Conservation (phyloP, 1,140 invertebrate species). For the Monochamus saltuarius region DNA sequence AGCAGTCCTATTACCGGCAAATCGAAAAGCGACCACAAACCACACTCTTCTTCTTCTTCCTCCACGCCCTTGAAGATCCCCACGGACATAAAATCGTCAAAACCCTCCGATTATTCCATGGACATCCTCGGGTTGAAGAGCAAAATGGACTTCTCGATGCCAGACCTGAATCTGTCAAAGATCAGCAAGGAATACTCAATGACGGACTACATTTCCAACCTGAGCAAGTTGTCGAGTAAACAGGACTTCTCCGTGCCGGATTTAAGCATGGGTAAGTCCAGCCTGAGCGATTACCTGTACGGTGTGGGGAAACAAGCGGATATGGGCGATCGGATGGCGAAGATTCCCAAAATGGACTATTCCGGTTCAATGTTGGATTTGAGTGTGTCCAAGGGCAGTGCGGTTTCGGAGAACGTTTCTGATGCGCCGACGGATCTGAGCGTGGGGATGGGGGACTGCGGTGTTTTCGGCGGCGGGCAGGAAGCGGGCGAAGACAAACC, state of each 20-base stretch:
- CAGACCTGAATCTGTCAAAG: slow-evolving; percentile 54
- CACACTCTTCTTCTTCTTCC: slow-evolving; percentile 9
- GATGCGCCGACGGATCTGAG: slow-evolving; percentile 32
- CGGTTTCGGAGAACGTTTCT: slow-evolving; percentile 18
- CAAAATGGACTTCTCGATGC: slow-evolving; percentile 51
- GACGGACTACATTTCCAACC: slow-evolving; percentile 49
- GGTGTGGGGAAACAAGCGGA: slow-evolving; percentile 38
- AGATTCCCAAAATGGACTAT: slow-evolving; percentile 37
- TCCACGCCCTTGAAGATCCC: slow-evolving; percentile 50
- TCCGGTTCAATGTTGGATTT: slow-evolving; percentile 36
- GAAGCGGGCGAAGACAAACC: slow-evolving; percentile 28
- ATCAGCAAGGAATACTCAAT: slow-evolving; percentile 45
- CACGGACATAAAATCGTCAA: slow-evolving; percentile 37
- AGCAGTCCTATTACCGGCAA: slow-evolving; percentile 36
- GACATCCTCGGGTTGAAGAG: slow-evolving; percentile 44
- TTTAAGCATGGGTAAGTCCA: slow-evolving; percentile 29
- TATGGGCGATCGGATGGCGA: slow-evolving; percentile 29
- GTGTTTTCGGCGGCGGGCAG: not conserved
- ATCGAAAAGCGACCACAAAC: slow-evolving; percentile 48
- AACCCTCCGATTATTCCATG: slow-evolving; percentile 45
- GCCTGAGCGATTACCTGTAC: slow-evolving; percentile 32
- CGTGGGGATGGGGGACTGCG: slow-evolving; percentile 19
- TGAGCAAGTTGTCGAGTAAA: slow-evolving; percentile 51
- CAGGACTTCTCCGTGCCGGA: slow-evolving; percentile 38
- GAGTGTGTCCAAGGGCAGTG: slow-evolving; percentile 30